Evolutionary conservation across 2,888 invertebrate genomes (phyloP).

Genomic region (Serrognathus titanus): DNA sequence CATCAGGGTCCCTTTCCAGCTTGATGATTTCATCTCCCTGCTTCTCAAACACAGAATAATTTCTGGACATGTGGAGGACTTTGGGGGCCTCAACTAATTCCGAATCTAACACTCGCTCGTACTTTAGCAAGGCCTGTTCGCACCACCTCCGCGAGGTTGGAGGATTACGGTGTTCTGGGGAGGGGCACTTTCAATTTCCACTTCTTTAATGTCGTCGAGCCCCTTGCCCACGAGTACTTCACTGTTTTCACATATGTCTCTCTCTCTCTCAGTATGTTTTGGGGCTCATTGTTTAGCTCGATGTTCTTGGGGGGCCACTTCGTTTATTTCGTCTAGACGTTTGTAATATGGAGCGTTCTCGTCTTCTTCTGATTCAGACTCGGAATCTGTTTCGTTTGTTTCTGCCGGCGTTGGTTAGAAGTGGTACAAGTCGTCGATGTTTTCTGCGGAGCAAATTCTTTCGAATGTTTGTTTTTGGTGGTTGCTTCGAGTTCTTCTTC

Average conservation of each 20-base stretch:
- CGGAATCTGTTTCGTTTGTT: neutral
- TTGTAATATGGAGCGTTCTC: constrained; percentile 25
- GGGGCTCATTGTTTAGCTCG: constrained; percentile 6
- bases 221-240: constrained; percentile 11
- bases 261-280: constrained; percentile 15
- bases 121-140: constrained; percentile 11
- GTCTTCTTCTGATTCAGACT: constrained; percentile 6
- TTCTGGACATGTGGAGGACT: constrained; percentile 29
- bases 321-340: constrained; percentile 19
- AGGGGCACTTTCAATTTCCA: constrained; percentile 37
- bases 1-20: neutral
- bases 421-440: neutral
- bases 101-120: constrained; percentile 10
- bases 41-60: constrained; percentile 27
- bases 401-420: constrained; percentile 1
- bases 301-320: constrained; percentile 12
- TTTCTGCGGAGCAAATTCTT: constrained; percentile 5
- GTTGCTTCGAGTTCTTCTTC: neutral
- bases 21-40: constrained; percentile 19
- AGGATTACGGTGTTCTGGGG: constrained; percentile 33
- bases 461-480: neutral
- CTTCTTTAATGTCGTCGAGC: constrained; percentile 32
- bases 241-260: neutral
- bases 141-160: constrained; percentile 26
- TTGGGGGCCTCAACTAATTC: constrained; percentile 22